These are phyloP conservation scores for Silurus asotus DNA, from an alignment of 2,113 vertebrate species.

Conservation along the genomic window DNA sequence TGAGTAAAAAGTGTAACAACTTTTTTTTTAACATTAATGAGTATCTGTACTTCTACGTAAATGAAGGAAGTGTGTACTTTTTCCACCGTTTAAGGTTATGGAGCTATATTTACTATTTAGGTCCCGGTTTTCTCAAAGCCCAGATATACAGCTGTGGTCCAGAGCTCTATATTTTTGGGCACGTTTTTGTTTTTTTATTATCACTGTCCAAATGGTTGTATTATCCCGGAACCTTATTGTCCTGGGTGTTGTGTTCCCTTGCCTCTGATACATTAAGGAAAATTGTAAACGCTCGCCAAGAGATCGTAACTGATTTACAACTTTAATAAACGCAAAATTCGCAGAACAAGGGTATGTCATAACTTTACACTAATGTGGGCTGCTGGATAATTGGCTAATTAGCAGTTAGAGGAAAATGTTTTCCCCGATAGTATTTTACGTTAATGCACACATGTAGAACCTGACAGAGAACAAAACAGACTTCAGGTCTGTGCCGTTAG, in stretches of 20 bases:
- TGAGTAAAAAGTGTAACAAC: too few species aligned
- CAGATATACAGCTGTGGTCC: background rate
- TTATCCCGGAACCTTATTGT: background rate
- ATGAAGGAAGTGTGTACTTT: too few species aligned
- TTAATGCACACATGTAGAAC: background rate
- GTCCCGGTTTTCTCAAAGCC: background rate
- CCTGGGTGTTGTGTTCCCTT: background rate
- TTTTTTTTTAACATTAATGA: too few species aligned
- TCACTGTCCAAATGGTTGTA: background rate
- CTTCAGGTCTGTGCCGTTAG: conserved; percentile 41
- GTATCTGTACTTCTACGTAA: too few species aligned
- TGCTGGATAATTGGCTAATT: background rate
- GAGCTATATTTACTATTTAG: background rate
- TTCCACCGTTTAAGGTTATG: background rate
- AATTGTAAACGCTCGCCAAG: background rate
- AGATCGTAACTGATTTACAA: background rate
- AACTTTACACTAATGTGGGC: background rate
- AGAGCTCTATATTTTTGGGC: background rate
- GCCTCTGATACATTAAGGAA: background rate
- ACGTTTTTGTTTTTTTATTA: background rate
- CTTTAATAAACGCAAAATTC: background rate
- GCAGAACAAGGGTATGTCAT: background rate
- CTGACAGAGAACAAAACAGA: background rate
- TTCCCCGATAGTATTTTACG: background rate
- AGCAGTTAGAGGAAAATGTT: background rate